Evolutionary conservation across 2,113 vertebrate genomes (phyloP), one percentile per base, ranked within the genome.

Genomic region (Egretta garzetta): DNA sequence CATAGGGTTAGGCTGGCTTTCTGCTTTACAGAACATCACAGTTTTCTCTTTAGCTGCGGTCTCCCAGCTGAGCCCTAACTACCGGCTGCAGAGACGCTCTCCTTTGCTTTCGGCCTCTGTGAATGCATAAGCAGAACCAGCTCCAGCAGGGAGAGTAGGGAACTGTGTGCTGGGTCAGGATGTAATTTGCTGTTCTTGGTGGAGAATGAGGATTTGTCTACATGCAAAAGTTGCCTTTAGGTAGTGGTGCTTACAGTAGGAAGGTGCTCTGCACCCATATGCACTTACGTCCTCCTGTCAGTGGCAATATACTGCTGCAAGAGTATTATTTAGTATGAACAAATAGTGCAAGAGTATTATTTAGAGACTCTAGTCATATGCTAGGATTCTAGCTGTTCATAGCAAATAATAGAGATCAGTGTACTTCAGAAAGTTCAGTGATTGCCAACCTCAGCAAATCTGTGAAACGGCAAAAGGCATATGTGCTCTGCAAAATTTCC

Each of bases 401-500:
- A 26, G 50, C 17, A 79, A 77, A 60, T n/a, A 41, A 20, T 5
- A 73, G n/a, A 12, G 39, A 30, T 43, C 0, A 1, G 12, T 14
- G 18, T 13, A 21, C 23, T 58, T 68, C 26, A 26, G 67, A 32
- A 82, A 52, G 43, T 23, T 10, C 35, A 86, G 43, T 3, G 4
- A 24, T 45, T 7, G 32, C 49, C 26, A 55, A 60, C 10, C 39
- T 68, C 49, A 56, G 67, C 11, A 73, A 55, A 66, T 41, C n/a
- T 49, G 35, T 15, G 33, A 68, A 52, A 64, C 76, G 19, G 5
- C 30, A 53, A 62, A 58, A 64, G 14, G 24, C 32, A 33, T 39
- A 35, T 12, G 10, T 0, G 0, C 28, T 83, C 67, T 73, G 49
- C 33, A 64, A 45, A 68, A 64, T 17, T 5, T 7, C 1, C 14